A percentile compares a stretch with the other conserved stretches of the same genome.
Conservation (phyloP, 2,797 vertebrate genomes). For the Takifugu rubripes region DNA sequence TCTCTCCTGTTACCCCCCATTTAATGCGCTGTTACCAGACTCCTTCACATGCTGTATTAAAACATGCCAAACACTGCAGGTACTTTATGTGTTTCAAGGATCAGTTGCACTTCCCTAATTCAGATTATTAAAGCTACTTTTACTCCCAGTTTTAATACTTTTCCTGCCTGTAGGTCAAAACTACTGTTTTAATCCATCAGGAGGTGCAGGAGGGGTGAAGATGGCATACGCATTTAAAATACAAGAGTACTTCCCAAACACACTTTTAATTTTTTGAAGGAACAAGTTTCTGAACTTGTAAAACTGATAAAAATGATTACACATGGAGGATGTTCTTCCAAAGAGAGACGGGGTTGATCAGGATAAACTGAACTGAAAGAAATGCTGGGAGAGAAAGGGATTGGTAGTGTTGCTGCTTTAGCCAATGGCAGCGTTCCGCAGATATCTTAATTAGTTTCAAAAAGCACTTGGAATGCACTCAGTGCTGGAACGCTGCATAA, state of each 20-base stretch:
- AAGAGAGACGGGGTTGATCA: constrained; percentile 37
- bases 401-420: constrained; percentile 42
- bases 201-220: constrained; percentile 27
- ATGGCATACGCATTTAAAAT: constrained; percentile 48
- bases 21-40: constrained; percentile 26
- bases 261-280: constrained; percentile 53
- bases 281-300: constrained; percentile 55
- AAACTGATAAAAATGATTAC: constrained; percentile 59
- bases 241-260: constrained; percentile 56
- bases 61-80: too few relatives aligned
- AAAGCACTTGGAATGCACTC: not conserved
- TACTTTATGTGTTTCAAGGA: too few relatives aligned
- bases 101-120: too few relatives aligned
- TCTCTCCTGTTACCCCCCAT: constrained; percentile 36
- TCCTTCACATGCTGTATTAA: too few relatives aligned
- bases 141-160: too few relatives aligned
- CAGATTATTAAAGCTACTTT: too few relatives aligned
- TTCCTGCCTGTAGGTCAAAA: constrained; percentile 12
- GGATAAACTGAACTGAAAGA: constrained; percentile 26
- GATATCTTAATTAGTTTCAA: not conserved
- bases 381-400: too few relatives aligned
- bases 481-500: not conserved
- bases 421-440: constrained; percentile 15
- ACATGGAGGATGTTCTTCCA: constrained; percentile 56
- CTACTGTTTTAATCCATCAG: constrained; percentile 45